Evolutionary conservation across 2,797 vertebrate genomes (phyloP).

Genomic region (Poeciliopsis turneri): DNA sequence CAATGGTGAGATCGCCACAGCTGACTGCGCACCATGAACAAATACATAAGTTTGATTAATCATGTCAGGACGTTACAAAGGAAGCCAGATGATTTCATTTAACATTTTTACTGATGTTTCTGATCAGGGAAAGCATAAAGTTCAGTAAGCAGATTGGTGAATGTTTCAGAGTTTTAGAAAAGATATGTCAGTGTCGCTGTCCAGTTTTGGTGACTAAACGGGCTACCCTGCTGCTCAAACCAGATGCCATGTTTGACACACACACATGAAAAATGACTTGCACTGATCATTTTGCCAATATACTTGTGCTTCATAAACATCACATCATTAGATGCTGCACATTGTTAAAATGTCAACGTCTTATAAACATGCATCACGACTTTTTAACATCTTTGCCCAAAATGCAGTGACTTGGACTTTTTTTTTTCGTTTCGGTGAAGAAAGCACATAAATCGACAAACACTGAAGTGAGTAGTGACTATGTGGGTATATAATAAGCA

Average conservation of each 20-base stretch:
- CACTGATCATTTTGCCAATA: constrained; percentile 21
- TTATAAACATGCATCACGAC: constrained; percentile 64
- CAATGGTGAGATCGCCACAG: constrained; percentile 61
- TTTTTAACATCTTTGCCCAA: constrained; percentile 49
- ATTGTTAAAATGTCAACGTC: constrained; percentile 35
- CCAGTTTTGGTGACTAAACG: constrained; percentile 60
- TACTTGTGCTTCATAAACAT: constrained; percentile 42
- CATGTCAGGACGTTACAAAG: constrained; percentile 82
- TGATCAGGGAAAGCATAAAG: constrained; percentile 24
- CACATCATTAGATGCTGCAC: constrained; percentile 40
- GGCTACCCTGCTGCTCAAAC: constrained; percentile 38
- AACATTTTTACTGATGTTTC: constrained; percentile 35
- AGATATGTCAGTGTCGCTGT: constrained; percentile 38
- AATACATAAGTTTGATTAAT: constrained; percentile 71
- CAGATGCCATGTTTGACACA: constrained; percentile 56
- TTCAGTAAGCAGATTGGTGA: constrained; percentile 42
- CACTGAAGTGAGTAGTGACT: constrained; percentile 32
- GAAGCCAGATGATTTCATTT: constrained; percentile 39
- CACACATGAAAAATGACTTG: constrained; percentile 40
- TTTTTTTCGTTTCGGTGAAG: constrained; percentile 11
- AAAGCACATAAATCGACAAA: constrained; percentile 50
- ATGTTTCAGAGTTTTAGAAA: constrained; percentile 27
- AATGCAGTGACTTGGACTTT: constrained; percentile 31
- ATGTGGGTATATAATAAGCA: constrained; percentile 42
- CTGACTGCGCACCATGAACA: constrained; percentile 42